These are phyloP conservation scores for Heloderma charlesbogerti DNA, from an alignment of 2,113 vertebrate genomes.

Conservation along the genomic window DNA sequence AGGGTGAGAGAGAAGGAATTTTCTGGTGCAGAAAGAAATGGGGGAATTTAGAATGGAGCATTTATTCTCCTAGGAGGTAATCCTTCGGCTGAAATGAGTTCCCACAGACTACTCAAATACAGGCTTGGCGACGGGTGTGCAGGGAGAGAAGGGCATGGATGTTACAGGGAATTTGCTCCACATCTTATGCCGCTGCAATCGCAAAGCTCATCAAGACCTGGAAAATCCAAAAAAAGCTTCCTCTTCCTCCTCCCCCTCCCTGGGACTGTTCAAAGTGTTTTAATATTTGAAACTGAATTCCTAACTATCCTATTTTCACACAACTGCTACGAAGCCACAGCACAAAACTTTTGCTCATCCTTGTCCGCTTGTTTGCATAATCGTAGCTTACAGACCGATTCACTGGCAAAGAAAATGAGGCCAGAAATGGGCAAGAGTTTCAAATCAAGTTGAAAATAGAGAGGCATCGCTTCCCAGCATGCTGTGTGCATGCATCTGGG, in stretches of 20 bases:
- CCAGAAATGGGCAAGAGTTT: background rate
- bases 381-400: background rate
- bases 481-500: background rate
- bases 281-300: background rate
- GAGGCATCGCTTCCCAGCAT: background rate
- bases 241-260: background rate
- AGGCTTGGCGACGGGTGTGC: background rate
- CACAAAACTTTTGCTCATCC: background rate
- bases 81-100: slow-evolving; percentile 5
- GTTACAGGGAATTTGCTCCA: background rate
- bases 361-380: background rate
- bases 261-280: background rate
- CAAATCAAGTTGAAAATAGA: background rate
- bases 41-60: background rate
- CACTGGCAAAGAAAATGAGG: background rate
- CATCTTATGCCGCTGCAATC: background rate
- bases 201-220: background rate
- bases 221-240: background rate
- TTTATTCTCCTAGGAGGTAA: slow-evolving; percentile 7
- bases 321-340: background rate
- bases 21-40: background rate
- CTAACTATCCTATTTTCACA: background rate
- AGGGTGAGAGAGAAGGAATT: background rate
- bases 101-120: slow-evolving; percentile 6
- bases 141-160: background rate